Conservation (phyloP, 2,888 invertebrate genomes). For the Anodontia alba region DNA sequence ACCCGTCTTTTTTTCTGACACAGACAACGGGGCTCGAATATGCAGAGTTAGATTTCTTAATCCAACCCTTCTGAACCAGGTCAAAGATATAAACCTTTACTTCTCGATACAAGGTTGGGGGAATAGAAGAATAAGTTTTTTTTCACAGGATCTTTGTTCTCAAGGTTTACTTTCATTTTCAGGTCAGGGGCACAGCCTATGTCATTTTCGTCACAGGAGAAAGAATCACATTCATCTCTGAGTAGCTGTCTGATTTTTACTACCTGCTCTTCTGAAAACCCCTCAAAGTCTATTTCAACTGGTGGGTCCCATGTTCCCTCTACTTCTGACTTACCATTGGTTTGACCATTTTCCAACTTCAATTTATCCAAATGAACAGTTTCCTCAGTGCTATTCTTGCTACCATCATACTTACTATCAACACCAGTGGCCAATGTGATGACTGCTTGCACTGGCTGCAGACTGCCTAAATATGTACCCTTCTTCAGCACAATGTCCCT, state of each 20-base stretch:
- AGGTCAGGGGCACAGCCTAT: conserved; percentile 45
- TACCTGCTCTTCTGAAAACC: conserved; percentile 27
- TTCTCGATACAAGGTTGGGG: conserved; percentile 53
- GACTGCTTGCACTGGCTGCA: conserved; percentile 10
- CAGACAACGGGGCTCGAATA: conserved; percentile 55
- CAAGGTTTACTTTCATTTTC: conserved; percentile 47
- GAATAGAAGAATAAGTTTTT: conserved; percentile 49
- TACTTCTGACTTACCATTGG: background rate
- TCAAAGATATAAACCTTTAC: conserved; percentile 59
- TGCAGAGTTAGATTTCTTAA: conserved; percentile 37
- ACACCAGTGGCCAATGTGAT: conserved; percentile 6
- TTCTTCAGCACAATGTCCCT: background rate
- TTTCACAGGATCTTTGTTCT: conserved; percentile 49
- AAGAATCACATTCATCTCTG: conserved; percentile 42
- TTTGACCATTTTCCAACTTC: too few relatives aligned
- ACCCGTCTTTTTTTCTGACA: conserved; percentile 51
- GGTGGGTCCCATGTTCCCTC: conserved; percentile 25
- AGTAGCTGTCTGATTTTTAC: conserved; percentile 34
- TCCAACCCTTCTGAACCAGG: conserved; percentile 45
- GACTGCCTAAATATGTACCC: background rate
- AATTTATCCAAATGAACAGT: background rate
- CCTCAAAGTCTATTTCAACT: background rate
- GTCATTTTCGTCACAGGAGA: conserved; percentile 54
- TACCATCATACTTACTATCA: too few relatives aligned
- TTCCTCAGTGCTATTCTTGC: background rate